Base-by-base conservation (phyloP, 2,888 invertebrate genomes). In the Julus scandinavius region DNA sequence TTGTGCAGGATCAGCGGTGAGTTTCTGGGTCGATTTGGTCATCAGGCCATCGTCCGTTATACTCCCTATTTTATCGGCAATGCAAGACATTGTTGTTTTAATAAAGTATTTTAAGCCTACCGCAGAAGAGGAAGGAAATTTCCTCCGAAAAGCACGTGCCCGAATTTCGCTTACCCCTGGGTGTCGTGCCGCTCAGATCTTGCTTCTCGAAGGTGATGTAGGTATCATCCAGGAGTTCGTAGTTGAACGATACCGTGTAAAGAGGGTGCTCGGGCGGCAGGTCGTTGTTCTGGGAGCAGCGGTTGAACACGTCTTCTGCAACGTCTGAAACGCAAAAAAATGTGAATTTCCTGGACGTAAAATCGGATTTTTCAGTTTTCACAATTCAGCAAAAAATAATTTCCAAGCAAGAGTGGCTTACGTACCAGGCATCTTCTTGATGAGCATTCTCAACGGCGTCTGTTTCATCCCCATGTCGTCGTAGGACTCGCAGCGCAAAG, bases 371-470 rank as follows among this genome's bases (percentile, higher is more conserved):
- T 29, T 29, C 29, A 29, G 29, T 29, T 29, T 29, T 29, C 29
- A 29, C 29, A 29, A 7, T 50, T 50, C 3, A 50, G 50, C 50
- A 50, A 50, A 50, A 50, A 50, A 50, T 13, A 2, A 50, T 50
- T 50, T 50, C 2, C 13, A 2, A 13, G 13, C 9, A 50, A 13
- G 50, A 6, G 86, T 38, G 90, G 89, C 50, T 84, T 50, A 85
- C 88, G 90, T 90, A 92, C 93, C 93, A 89, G 93, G 93, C 92
- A 93, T 93, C 89, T 92, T 92, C 88, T 91, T 91, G 90, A 93
- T 92, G 29, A 93, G 92, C 90, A 92, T 92, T 87, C 93, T 91
- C 91, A 93, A 92, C 15, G 93, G 93, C 2, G 93, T 93, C 86
- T 92, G 91, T 54, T 92, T 90, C 49, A 90, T 88, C 4, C 91